phyloP scores from a whole-genome alignment of 2,113 vertebrate species.

The Tragelaphus scriptus region DNA sequence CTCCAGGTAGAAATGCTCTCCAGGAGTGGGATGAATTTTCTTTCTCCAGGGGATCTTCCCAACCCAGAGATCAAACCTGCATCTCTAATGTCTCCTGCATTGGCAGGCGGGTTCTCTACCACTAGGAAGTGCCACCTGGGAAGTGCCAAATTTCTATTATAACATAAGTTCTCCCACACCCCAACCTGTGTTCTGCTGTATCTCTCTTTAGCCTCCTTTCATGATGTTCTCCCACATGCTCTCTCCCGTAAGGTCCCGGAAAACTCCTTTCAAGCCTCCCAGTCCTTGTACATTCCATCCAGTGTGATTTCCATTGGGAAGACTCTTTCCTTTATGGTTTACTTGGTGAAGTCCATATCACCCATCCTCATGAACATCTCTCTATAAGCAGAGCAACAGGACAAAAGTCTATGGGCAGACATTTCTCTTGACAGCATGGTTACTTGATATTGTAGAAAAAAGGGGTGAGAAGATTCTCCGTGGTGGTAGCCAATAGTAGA shows the following conservation, averaged over 20 bases:
- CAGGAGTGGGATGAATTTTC: not conserved
- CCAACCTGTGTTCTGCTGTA: not conserved
- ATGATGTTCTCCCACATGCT: not conserved
- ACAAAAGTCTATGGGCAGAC: not conserved
- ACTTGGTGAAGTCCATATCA: not conserved
- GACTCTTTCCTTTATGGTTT: not conserved
- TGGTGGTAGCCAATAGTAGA: not conserved
- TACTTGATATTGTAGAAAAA: not conserved
- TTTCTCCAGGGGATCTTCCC: not conserved
- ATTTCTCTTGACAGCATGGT: not conserved
- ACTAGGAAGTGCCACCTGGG: not conserved
- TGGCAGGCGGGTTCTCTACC: not conserved
- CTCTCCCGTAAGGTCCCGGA: not conserved
- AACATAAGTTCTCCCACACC: not conserved
- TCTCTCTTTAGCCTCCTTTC: not conserved
- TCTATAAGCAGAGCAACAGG: not conserved
- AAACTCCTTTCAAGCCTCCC: not conserved
- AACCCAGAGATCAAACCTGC: not conserved
- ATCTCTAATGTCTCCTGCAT: not conserved
- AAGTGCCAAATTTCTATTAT: not conserved
- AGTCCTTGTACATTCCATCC: not conserved
- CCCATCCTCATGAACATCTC: not conserved
- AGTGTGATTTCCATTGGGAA: not conserved
- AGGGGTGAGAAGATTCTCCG: not conserved
- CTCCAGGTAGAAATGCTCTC: not conserved